Conservation (phyloP, 1,140 invertebrate genomes). For the Tetragonula clypearis region DNA sequence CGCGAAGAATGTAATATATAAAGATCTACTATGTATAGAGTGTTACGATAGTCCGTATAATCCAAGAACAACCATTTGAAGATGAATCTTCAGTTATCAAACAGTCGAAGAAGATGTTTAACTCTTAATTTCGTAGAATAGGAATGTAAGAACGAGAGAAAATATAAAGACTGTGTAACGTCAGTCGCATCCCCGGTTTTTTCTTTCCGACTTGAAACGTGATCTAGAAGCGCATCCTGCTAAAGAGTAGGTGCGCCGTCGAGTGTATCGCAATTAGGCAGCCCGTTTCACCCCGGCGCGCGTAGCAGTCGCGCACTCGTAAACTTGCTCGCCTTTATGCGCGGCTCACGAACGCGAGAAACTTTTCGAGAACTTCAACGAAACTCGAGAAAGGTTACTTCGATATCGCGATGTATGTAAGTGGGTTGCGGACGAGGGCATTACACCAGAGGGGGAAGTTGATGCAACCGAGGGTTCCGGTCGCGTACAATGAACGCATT, state of each 20-base stretch:
- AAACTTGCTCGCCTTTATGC: slow-evolving; percentile 53
- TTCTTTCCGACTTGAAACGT: neutral
- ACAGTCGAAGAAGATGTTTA: neutral
- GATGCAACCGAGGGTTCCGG: neutral
- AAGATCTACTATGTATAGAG: too few species aligned
- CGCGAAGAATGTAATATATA: too few species aligned
- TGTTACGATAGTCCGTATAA: too few species aligned
- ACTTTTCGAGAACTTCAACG: slow-evolving; percentile 52
- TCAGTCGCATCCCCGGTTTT: neutral
- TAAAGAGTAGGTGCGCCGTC: slow-evolving; percentile 52
- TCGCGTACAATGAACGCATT: slow-evolving; percentile 19
- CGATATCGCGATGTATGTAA: slow-evolving; percentile 69
- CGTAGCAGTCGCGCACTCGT: slow-evolving; percentile 51
- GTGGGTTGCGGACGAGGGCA: slow-evolving; percentile 29
- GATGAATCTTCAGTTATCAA: neutral
- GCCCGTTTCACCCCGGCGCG: slow-evolving; percentile 62
- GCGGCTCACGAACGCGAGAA: slow-evolving; percentile 6
- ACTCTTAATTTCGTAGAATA: neutral
- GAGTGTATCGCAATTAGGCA: slow-evolving; percentile 80
- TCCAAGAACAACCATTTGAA: neutral
- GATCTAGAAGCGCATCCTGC: neutral
- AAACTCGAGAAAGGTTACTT: slow-evolving; percentile 71
- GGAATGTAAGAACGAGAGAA: neutral
- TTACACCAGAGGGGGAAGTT: neutral
- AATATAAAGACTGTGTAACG: neutral